These are phyloP conservation scores for Moxostoma hubbsi DNA, from an alignment of 2,797 vertebrate species.

Conservation along the genomic window DNA sequence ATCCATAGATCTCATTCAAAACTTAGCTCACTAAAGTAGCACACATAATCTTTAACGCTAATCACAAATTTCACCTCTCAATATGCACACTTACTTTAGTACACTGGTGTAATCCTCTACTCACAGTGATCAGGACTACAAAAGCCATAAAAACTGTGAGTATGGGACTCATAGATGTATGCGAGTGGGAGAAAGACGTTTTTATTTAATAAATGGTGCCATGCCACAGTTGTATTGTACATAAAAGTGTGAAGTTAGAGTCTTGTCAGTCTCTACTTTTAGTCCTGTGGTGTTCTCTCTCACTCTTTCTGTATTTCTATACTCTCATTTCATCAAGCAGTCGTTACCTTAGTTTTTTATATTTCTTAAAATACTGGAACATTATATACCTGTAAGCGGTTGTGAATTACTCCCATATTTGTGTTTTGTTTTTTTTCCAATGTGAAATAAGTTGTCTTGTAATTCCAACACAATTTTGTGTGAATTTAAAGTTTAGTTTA, in stretches of 20 bases:
- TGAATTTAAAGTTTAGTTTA: conserved; percentile 12
- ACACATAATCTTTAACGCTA: background rate
- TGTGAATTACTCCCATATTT: conserved; percentile 23
- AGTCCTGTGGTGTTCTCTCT: conserved; percentile 60
- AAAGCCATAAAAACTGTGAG: conserved; percentile 53
- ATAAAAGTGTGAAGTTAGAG: conserved; percentile 71
- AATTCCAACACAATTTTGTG: conserved; percentile 1
- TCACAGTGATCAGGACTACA: conserved; percentile 20
- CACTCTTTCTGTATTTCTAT: background rate
- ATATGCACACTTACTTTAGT: conserved; percentile 50
- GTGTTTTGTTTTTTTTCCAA: conserved; percentile 3
- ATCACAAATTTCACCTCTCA: conserved; percentile 31
- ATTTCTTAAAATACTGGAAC: conserved; percentile 26
- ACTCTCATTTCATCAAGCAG: background rate
- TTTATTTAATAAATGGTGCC: conserved; percentile 55
- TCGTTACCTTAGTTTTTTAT: background rate
- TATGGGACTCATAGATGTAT: conserved; percentile 61
- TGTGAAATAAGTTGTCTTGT: conserved; percentile 24
- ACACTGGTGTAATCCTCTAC: conserved; percentile 50
- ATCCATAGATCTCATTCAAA: conserved; percentile 25
- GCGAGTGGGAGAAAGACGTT: conserved; percentile 40
- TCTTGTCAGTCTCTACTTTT: conserved; percentile 60
- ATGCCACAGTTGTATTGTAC: conserved; percentile 47
- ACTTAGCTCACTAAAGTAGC: background rate
- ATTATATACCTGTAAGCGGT: conserved; percentile 39